Evolutionary conservation across 2,888 invertebrate genomes (phyloP), one percentile per base, ranked within the genome.

Genomic region (Dynastes hyllus): DNA sequence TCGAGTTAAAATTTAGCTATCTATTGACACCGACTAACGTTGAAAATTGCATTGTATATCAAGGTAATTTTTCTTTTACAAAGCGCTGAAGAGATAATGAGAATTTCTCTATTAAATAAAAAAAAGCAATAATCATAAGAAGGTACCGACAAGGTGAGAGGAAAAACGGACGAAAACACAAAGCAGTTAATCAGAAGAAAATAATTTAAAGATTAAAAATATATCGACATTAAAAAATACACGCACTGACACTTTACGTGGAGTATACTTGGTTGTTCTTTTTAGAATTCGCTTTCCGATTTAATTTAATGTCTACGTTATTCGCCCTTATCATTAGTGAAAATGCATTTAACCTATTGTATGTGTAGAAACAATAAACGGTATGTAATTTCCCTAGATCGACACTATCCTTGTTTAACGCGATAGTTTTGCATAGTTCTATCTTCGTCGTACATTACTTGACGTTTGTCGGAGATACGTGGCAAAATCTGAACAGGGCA

Each of bases 391-490:
- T 61, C 58, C 9, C 51, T 45, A 27, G 45, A 32, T 9, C 40
- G 40, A 40, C 40, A 22, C 45, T 27, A 13, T 75, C 75, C 45
- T 16, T 2, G 11, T 75, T 40, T 37, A 5, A 4, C 75, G n/a
- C 29, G 29, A 8, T 0, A 4, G 9, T 16, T 16, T 53, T 22
- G 13, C 16, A 61, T 58, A 32, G 8, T 2, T 37, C 13, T 53
- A 51, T 58, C 51, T 29, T 71, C 32, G 61, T 63, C 27, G 45
- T 3, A n/a, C 16, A 6, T 40, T 3, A n/a, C 13, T 63, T 78
- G 78, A 78, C 78, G 78, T 78, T 67, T 61, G 40, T 11, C 9
- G 11, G 40, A 22, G 16, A 78, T 71, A 78, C 78, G 78, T 78
- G 78, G 78, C 78, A 71, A 40, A 40, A 51, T 61, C 27, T 13